Conservation (phyloP, 2,113 vertebrate genomes). For the Ophiodon elongatus region DNA sequence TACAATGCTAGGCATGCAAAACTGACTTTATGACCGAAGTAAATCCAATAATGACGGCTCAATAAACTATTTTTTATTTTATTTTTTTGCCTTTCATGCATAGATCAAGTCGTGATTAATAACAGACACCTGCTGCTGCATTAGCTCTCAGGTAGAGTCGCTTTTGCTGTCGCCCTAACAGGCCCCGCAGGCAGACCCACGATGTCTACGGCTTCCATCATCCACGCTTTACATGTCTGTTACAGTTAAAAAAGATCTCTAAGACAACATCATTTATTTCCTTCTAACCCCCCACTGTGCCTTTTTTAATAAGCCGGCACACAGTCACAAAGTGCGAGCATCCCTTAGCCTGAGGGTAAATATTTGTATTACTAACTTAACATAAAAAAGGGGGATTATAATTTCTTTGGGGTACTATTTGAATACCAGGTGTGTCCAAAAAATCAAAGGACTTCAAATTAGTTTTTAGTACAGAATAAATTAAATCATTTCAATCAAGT, state of each 20-base stretch:
- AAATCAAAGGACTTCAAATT: conserved; percentile 23
- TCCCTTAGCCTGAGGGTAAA: conserved; percentile 54
- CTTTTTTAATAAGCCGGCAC: conserved; percentile 55
- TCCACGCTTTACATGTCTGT: conserved; percentile 48
- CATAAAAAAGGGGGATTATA: conserved; percentile 32
- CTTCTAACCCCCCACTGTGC: conserved; percentile 7
- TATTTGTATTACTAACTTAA: conserved; percentile 56
- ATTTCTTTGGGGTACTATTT: conserved; percentile 41
- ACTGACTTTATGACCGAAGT: conserved; percentile 10
- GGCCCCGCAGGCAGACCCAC: conserved; percentile 49
- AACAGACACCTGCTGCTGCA: conserved; percentile 29
- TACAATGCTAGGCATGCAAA: conserved; percentile 19
- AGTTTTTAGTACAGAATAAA: conserved; percentile 49
- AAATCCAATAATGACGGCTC: conserved; percentile 57
- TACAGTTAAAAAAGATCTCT: conserved; percentile 53
- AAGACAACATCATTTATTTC: conserved; percentile 27
- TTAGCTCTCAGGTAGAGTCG: conserved; percentile 54
- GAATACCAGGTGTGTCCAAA: conserved; percentile 37
- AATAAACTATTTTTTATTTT: conserved; percentile 60
- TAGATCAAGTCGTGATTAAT: conserved; percentile 73
- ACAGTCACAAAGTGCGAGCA: conserved; percentile 48
- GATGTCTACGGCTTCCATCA: conserved; percentile 53
- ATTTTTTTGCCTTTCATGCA: conserved; percentile 51
- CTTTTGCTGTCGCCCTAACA: conserved; percentile 29
- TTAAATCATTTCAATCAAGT: conserved; percentile 42